These are phyloP conservation scores for Andrena marginata DNA, from an alignment of 2,888 invertebrate genomes.

Conservation along the genomic window DNA sequence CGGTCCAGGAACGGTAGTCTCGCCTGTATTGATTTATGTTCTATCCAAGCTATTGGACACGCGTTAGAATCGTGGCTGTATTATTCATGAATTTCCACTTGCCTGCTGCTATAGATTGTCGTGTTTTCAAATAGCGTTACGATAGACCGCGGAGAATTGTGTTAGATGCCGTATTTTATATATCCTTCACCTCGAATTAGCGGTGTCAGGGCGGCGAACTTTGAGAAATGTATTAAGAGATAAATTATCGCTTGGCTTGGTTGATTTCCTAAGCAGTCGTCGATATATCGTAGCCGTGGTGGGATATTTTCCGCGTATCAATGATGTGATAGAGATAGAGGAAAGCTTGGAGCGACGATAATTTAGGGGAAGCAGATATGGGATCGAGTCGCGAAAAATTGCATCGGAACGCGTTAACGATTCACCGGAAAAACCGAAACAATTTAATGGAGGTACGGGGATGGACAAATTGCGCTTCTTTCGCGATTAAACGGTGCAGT, in stretches of 20 bases:
- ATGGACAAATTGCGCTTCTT: conserved; percentile 69
- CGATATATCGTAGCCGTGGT: not conserved
- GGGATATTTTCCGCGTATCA: no score
- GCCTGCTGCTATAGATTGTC: conserved; percentile 16
- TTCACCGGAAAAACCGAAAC: conserved; percentile 38
- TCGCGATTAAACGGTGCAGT: conserved; percentile 60
- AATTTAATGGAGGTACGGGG: conserved; percentile 55
- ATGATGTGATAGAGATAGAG: no score
- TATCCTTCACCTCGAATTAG: conserved; percentile 2
- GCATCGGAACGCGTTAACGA: conserved; percentile 36
- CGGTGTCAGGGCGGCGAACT: conserved; percentile 4
- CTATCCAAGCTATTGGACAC: not conserved
- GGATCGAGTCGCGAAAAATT: not conserved
- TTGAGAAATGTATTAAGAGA: conserved; percentile 6
- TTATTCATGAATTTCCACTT: conserved; percentile 45
- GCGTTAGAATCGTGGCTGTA: conserved; percentile 1
- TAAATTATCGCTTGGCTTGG: not conserved
- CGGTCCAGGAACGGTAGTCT: not conserved
- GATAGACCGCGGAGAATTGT: conserved; percentile 15
- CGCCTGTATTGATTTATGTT: conserved; percentile 14
- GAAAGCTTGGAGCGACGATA: no score
- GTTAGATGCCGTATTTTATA: not conserved
- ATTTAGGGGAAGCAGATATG: not conserved
- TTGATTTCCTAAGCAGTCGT: not conserved
- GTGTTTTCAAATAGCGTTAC: conserved; percentile 22